Base-by-base conservation (phyloP, 2,888 invertebrate genomes). In the Drosophila dives region DNA sequence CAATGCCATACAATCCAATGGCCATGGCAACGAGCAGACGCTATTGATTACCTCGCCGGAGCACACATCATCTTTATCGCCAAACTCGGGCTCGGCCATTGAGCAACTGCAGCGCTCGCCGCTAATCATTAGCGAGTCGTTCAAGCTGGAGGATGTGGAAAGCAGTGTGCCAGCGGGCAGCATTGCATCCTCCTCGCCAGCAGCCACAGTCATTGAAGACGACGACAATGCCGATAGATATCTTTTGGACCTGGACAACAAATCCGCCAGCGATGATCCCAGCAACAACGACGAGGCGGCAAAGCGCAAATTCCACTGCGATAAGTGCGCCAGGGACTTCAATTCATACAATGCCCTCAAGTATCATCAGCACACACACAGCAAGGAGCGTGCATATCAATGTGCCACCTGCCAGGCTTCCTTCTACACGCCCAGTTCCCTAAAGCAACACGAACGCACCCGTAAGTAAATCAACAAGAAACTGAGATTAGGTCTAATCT, bases 391-490 rank as follows among this genome's bases (percentile, higher is more conserved):
- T 49, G 95, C 96, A 17, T 96, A 97, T 90, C 95, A 95, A 58
- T 98, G 98, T 89, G 95, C 95, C 65, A 95, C 95, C 20, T 98
- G 98, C 86, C 96, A 96, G 11, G 97, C 97, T 92, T 95, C 96
- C 50, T 98, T 98, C 93, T 97, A 97, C 89, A 97, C 97, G 0
- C 94, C 95, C 1, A 96, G 96, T 77, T 97, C 97, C 5, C 93
- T 97, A 10, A 97, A 97, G 94, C 97, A 96, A 2, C 98, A 98
- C 92, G 94, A 95, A 85, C 94, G 97, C 29, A 94, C 97, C 26
- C 98, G 86, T 87, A n/a, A 85, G 83, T 64, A 29, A 50, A 3
- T 15, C 7, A 2, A 49, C 26, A 17, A 29, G 10, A 17, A 26
- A 17, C 17, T 17, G 17, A 0, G 26, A 49, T 8, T 1, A 15